Evolutionary conservation across 2,888 invertebrate species (phyloP).

Genomic region (Caenorhabditis sp.): DNA sequence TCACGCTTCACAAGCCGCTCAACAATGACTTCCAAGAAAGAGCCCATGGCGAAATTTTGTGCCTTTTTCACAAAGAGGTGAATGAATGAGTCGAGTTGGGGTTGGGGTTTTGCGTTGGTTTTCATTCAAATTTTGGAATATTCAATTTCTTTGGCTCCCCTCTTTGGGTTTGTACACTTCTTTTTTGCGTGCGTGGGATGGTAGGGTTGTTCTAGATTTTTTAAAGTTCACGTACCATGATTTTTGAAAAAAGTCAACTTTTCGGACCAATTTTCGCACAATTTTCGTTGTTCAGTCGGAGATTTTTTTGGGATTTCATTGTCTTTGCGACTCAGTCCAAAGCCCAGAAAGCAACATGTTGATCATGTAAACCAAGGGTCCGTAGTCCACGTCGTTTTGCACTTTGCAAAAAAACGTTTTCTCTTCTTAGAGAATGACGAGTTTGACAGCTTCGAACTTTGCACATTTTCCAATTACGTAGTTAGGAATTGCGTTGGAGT

Average conservation of each 20-base stretch:
- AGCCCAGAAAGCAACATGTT: not conserved
- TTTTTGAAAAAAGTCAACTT: too few relatives aligned
- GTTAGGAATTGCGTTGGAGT: too few relatives aligned
- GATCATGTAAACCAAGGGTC: constrained; percentile 39
- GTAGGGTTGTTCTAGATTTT: too few relatives aligned
- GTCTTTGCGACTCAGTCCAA: not conserved
- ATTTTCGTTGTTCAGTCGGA: not conserved
- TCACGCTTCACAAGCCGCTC: constrained; percentile 30
- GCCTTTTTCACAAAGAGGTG: constrained; percentile 12
- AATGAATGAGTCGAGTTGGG: constrained; percentile 16
- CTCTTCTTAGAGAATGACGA: not conserved
- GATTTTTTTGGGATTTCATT: not conserved
- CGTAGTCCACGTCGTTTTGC: constrained; percentile 56
- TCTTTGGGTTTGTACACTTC: not conserved
- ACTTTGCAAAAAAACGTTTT: constrained; percentile 10
- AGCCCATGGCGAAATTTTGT: not conserved
- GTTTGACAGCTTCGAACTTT: not conserved
- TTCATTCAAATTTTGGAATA: constrained; percentile 4
- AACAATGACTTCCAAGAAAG: constrained; percentile 32
- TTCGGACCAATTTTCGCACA: too few relatives aligned
- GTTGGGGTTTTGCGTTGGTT: not conserved
- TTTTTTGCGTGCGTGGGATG: not conserved
- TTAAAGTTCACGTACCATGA: too few relatives aligned
- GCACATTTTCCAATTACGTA: too few relatives aligned
- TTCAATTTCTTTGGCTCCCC: not conserved